Conservation (phyloP, 2,797 vertebrate species). For the Enteromius fasciolatus region DNA sequence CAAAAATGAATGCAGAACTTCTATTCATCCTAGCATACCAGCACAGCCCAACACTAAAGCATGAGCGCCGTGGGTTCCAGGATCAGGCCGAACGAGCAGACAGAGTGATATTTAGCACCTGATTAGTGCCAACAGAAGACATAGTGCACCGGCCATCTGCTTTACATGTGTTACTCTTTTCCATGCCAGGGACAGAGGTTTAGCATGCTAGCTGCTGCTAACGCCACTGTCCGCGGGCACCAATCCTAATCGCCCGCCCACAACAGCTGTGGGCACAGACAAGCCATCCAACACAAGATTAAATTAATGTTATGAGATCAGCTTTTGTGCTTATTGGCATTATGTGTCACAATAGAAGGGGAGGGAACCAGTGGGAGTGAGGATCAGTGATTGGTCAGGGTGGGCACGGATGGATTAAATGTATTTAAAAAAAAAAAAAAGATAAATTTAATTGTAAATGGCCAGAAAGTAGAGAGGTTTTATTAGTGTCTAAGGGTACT, state of each 20-base stretch:
- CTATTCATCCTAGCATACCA: not conserved
- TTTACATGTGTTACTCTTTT: constrained; percentile 68
- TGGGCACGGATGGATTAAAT: not conserved
- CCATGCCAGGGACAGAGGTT: constrained; percentile 67
- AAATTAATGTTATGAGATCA: constrained; percentile 58
- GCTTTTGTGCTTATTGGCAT: constrained; percentile 51
- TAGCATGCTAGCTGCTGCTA: constrained; percentile 50
- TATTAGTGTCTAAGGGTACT: not conserved
- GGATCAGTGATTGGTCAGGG: not conserved
- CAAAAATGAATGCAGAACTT: not conserved
- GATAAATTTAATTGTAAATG: not conserved
- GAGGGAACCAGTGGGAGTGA: constrained; percentile 31
- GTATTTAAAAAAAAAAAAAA: too few relatives aligned
- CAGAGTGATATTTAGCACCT: constrained; percentile 74
- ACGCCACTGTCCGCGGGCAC: constrained; percentile 38
- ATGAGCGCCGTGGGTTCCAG: constrained; percentile 1
- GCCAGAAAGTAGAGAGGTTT: not conserved
- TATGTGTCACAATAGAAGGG: constrained; percentile 34
- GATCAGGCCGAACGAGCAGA: constrained; percentile 52
- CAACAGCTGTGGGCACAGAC: constrained; percentile 39
- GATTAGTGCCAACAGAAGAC: constrained; percentile 69
- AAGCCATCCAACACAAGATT: constrained; percentile 55
- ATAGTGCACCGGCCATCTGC: constrained; percentile 73
- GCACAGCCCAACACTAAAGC: constrained; percentile 12
- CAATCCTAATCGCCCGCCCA: constrained; percentile 50